These are phyloP conservation scores for Psittacula echo DNA, from an alignment of 2,797 vertebrate species.

Conservation along the genomic window DNA sequence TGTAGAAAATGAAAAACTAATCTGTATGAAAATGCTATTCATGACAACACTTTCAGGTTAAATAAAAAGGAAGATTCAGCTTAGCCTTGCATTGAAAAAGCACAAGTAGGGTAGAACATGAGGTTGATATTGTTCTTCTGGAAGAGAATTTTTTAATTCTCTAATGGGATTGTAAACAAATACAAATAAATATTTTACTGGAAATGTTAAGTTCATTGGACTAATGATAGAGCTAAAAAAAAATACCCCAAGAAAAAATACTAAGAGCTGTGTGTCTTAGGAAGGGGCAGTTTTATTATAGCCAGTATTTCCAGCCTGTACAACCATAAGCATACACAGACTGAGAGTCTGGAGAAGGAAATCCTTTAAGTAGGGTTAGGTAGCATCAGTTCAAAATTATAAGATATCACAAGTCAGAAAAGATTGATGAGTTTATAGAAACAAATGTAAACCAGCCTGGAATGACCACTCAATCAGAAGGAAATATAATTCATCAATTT, in stretches of 20 bases:
- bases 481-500: not conserved
- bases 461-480: not conserved
- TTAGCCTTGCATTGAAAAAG: constrained; percentile 22
- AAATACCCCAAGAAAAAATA: not conserved
- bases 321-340: not conserved
- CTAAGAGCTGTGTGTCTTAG: not conserved
- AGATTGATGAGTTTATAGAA: not conserved
- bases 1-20: not conserved
- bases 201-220: not conserved
- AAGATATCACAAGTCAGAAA: not conserved
- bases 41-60: not conserved
- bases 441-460: not conserved
- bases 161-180: not conserved
- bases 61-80: not conserved
- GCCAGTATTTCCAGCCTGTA: not conserved
- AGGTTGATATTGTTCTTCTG: not conserved
- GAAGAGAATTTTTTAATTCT: not conserved
- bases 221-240: not conserved
- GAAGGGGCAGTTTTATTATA: not conserved
- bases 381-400: not conserved
- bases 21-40: not conserved
- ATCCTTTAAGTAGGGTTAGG: not conserved
- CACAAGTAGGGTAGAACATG: not conserved
- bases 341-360: not conserved
- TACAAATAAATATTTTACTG: not conserved